These are phyloP conservation scores for Dendrocincla fuliginosa DNA, from an alignment of 2,797 vertebrate species.

Conservation along the genomic window DNA sequence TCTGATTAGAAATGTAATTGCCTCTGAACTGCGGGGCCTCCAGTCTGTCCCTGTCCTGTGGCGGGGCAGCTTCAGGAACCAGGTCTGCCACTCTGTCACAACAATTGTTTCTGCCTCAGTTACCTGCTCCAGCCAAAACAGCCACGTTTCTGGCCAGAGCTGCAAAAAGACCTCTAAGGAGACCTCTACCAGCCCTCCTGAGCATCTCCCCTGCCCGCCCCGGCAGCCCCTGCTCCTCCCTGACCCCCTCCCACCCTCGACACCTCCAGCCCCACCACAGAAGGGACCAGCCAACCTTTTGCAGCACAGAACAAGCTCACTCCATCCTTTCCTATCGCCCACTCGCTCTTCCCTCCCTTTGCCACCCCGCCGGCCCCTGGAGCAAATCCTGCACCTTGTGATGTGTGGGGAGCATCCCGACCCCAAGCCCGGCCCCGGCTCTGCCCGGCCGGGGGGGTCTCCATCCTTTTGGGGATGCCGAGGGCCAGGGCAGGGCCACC, in stretches of 20 bases:
- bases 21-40: not conserved
- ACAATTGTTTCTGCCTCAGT: conserved; percentile 20
- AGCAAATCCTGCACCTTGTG: not conserved
- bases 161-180: not conserved
- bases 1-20: not conserved
- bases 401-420: not conserved
- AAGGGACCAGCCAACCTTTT: not conserved
- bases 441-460: not conserved
- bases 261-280: not conserved
- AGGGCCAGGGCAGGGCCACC: not conserved
- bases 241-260: not conserved
- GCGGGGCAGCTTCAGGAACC: not conserved
- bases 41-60: not conserved
- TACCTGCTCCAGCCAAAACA: conserved; percentile 5
- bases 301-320: not conserved
- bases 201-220: not conserved
- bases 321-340: not conserved
- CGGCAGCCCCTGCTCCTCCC: not conserved
- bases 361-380: not conserved
- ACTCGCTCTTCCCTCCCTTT: not conserved
- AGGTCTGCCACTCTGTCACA: not conserved
- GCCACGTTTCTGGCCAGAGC: not conserved
- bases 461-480: not conserved
- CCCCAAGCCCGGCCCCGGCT: not conserved
- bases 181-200: not conserved